A percentile compares a stretch with the other conserved stretches of the same genome.
These are phyloP conservation scores for Promerops cafer DNA, from an alignment of 2,113 vertebrate species.

Conservation along the genomic window DNA sequence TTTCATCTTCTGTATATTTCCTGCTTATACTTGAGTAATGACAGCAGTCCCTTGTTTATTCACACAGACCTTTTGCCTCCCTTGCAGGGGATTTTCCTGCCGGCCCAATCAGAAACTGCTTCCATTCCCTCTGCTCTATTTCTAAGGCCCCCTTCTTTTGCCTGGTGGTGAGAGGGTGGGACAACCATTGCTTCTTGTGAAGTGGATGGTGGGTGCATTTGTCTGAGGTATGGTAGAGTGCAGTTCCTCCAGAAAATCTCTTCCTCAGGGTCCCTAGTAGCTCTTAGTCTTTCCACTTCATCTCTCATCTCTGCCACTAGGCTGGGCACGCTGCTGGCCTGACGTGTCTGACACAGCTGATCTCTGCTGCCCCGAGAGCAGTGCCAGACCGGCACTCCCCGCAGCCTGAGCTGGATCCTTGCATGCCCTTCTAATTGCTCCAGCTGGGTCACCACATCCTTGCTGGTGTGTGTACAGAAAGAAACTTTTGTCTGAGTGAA, in stretches of 20 bases:
- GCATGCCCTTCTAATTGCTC: too few species aligned
- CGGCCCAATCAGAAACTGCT: neutral
- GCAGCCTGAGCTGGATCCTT: neutral
- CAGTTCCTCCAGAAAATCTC: neutral
- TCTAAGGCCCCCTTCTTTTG: neutral
- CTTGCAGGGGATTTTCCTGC: neutral
- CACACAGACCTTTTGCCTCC: neutral
- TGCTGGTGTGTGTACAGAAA: neutral
- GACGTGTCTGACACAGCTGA: neutral
- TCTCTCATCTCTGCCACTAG: neutral
- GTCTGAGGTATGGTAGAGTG: neutral
- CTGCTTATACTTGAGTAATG: neutral
- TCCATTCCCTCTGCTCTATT: neutral
- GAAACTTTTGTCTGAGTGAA: neutral
- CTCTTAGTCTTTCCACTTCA: neutral
- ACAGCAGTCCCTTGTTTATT: neutral
- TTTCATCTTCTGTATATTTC: neutral
- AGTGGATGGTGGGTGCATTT: rapidly evolving
- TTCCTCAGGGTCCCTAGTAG: neutral
- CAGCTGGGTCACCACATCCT: neutral
- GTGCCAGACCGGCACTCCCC: neutral
- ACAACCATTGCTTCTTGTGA: neutral
- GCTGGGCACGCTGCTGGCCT: rapidly evolving
- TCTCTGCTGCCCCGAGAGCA: neutral
- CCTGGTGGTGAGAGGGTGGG: neutral